Percentiles rank a stretch among this genome's conserved stretches.
These are phyloP conservation scores for Urocynchramus pylzowi DNA, from an alignment of 2,113 vertebrate genomes.

Conservation along the genomic window DNA sequence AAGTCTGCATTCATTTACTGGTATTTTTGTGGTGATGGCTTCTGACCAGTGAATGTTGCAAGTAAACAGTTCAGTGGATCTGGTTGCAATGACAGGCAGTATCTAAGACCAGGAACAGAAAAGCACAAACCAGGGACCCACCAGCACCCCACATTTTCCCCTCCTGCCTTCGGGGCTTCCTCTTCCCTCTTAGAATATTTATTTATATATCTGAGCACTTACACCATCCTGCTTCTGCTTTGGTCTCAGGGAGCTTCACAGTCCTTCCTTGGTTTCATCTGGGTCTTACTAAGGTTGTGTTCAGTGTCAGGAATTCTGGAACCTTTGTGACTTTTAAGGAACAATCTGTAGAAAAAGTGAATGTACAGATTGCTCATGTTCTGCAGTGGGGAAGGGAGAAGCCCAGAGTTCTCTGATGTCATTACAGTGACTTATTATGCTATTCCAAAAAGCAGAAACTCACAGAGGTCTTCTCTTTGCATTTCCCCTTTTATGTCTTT, in stretches of 20 bases:
- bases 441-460: not conserved
- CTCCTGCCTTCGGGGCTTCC: not conserved
- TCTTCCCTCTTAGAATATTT: not conserved
- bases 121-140: not conserved
- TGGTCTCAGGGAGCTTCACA: not conserved
- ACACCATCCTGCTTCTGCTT: not conserved
- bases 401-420: not conserved
- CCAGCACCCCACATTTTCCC: not conserved
- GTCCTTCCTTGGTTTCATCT: not conserved
- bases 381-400: not conserved
- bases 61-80: not conserved
- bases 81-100: not conserved
- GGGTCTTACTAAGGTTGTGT: not conserved
- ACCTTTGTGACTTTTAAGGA: not conserved
- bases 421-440: not conserved
- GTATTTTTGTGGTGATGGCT: not conserved
- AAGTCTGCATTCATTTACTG: not conserved
- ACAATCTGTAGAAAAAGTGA: not conserved
- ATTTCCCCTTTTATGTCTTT: not conserved
- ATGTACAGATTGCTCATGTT: not conserved
- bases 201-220: fast-evolving
- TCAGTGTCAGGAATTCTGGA: not conserved
- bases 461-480: not conserved
- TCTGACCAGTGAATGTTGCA: not conserved
- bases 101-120: not conserved